Conservation (phyloP, 1,140 invertebrate species). For the Brachionus manjavacas region DNA sequence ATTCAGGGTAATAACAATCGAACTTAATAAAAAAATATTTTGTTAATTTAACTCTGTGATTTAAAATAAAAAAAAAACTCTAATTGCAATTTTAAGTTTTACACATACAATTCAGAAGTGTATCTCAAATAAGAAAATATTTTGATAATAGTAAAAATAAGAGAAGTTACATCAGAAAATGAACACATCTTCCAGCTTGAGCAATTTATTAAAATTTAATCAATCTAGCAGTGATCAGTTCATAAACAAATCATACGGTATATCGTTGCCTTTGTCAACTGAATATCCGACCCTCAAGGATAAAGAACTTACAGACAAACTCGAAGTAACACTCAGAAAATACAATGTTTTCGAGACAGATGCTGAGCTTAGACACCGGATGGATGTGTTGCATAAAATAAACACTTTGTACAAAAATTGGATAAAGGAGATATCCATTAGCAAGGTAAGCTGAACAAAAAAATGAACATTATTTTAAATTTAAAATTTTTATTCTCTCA, state of each 20-base stretch:
- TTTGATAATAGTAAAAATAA: not conserved
- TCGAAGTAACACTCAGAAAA: conserved; percentile 75
- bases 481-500: conserved; percentile 57
- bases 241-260: conserved; percentile 6
- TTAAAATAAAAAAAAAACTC: not conserved
- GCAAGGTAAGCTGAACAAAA: not conserved
- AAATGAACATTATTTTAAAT: conserved; percentile 55
- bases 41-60: not conserved
- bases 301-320: conserved; percentile 72
- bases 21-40: no score
- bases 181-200: not conserved
- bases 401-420: conserved; percentile 83
- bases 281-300: conserved; percentile 80
- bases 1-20: no score
- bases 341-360: conserved; percentile 87
- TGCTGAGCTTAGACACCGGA: conserved; percentile 80
- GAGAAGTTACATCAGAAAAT: not conserved
- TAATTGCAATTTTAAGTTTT: not conserved
- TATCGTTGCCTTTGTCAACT: conserved; percentile 50
- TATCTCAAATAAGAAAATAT: not conserved
- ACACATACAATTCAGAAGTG: not conserved
- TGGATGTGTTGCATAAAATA: conserved; percentile 68
- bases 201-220: not conserved
- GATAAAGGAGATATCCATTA: conserved; percentile 70
- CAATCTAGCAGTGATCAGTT: not conserved